Evolutionary conservation across 2,888 invertebrate genomes (phyloP).

Genomic region (Rhorus exstirpatorius): DNA sequence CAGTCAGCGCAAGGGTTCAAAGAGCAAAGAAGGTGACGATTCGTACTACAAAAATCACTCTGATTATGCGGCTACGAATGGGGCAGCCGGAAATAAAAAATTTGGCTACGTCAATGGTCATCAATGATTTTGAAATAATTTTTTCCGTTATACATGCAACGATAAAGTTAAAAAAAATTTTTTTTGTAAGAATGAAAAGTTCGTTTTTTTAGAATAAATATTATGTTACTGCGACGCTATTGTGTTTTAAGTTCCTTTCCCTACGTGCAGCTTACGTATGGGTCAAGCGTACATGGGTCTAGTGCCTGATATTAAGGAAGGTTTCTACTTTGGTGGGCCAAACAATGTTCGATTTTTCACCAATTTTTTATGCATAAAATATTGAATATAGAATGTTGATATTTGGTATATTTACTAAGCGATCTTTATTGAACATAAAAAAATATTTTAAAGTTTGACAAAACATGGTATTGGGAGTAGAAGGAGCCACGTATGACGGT

Average conservation of each 20-base stretch:
- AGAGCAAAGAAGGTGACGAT: slow-evolving; percentile 92
- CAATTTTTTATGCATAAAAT: no score
- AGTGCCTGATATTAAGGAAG: no score
- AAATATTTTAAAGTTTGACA: no score
- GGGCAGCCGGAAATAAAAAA: slow-evolving; percentile 92
- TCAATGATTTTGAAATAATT: slow-evolving; percentile 69
- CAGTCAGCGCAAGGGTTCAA: slow-evolving; percentile 93
- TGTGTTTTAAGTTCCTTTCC: background rate
- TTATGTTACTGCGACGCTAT: background rate
- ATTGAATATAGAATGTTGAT: no score
- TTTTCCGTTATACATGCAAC: slow-evolving; percentile 30
- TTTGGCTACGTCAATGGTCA: slow-evolving; percentile 89
- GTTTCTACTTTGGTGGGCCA: no score
- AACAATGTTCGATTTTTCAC: no score
- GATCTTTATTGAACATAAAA: no score
- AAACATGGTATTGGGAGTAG: no score
- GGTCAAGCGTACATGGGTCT: background rate
- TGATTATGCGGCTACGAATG: slow-evolving; percentile 93
- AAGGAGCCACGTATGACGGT: no score
- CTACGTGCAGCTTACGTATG: background rate
- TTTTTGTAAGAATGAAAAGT: background rate
- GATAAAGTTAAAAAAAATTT: slow-evolving; percentile 12
- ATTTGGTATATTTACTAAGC: no score
- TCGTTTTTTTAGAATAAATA: slow-evolving; percentile 23
- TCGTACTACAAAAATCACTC: slow-evolving; percentile 92